These are phyloP conservation scores for Python bivittatus DNA, from an alignment of 2,113 vertebrate genomes.

Conservation along the genomic window DNA sequence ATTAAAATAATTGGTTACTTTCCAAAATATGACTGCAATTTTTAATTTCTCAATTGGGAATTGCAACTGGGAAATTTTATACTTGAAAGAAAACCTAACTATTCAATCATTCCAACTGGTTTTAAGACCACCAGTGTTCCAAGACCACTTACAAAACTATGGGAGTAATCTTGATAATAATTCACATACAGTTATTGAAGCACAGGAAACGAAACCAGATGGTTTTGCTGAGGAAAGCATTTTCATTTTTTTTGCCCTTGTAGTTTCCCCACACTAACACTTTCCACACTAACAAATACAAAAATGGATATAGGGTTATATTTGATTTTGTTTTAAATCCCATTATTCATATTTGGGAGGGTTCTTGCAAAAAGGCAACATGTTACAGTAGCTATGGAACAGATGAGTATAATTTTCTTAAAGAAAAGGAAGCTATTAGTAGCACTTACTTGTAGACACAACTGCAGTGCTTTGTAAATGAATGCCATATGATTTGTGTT, in stretches of 20 bases:
- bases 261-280: constrained; percentile 64
- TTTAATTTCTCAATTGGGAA: constrained; percentile 70
- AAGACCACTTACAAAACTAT: constrained; percentile 74
- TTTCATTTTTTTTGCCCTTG: constrained; percentile 73
- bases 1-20: constrained; percentile 35
- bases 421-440: constrained; percentile 38
- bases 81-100: constrained; percentile 80
- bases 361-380: constrained; percentile 10
- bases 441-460: constrained; percentile 38
- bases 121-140: constrained; percentile 85
- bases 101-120: constrained; percentile 80
- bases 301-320: constrained; percentile 60
- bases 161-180: constrained; percentile 82
- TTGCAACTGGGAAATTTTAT: constrained; percentile 73
- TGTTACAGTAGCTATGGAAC: constrained; percentile 19
- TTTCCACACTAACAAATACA: constrained; percentile 71
- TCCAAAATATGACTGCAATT: constrained; percentile 68
- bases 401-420: constrained; percentile 34
- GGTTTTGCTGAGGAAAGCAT: constrained; percentile 85
- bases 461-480: constrained; percentile 44
- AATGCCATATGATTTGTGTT: constrained; percentile 37
- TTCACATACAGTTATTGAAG: constrained; percentile 75
- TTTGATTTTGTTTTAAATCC: constrained; percentile 42
- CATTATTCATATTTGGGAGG: constrained; percentile 27
- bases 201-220: constrained; percentile 89